A percentile compares a stretch with the other conserved stretches of the same genome.
phyloP scores from a whole-genome alignment of 1,140 invertebrate genomes.

The Drosophila watanabei region DNA sequence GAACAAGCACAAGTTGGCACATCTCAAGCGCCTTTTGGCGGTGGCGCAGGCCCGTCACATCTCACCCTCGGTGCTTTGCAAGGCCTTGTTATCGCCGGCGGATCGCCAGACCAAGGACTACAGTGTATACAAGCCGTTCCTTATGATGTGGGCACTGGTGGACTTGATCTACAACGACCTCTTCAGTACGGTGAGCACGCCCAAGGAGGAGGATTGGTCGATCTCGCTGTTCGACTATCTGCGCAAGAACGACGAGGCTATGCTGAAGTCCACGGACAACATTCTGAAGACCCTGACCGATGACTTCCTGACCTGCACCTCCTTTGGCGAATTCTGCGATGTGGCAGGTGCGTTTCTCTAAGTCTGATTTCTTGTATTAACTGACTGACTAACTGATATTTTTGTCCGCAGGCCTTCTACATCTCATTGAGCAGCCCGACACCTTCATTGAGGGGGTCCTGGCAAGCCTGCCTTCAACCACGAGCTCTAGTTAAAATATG shows the following conservation, averaged over 20 bases:
- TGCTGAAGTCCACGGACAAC: constrained; percentile 95
- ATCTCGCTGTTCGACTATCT: constrained; percentile 96
- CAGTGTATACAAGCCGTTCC: constrained; percentile 93
- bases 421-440: constrained; percentile 82
- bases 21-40: constrained; percentile 92
- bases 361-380: neutral
- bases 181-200: constrained; percentile 90
- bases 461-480: constrained; percentile 65
- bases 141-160: constrained; percentile 94
- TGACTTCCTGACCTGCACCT: constrained; percentile 95
- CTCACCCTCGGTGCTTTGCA: constrained; percentile 86
- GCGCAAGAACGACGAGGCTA: constrained; percentile 95
- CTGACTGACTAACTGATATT: neutral
- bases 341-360: constrained; percentile 88
- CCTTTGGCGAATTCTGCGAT: constrained; percentile 96
- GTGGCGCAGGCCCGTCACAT: constrained; percentile 92
- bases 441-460: constrained; percentile 78
- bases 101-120: constrained; percentile 90
- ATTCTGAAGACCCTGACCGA: constrained; percentile 94
- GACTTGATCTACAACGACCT: constrained; percentile 91
- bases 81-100: constrained; percentile 85
- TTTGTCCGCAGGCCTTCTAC: constrained; percentile 61
- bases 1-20: constrained; percentile 89
- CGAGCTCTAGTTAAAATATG: constrained; percentile 69
- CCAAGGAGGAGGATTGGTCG: constrained; percentile 94